Evolutionary conservation across 2,113 vertebrate genomes (phyloP), one percentile per base, ranked within the genome.

Genomic region (Archilochus colubris): DNA sequence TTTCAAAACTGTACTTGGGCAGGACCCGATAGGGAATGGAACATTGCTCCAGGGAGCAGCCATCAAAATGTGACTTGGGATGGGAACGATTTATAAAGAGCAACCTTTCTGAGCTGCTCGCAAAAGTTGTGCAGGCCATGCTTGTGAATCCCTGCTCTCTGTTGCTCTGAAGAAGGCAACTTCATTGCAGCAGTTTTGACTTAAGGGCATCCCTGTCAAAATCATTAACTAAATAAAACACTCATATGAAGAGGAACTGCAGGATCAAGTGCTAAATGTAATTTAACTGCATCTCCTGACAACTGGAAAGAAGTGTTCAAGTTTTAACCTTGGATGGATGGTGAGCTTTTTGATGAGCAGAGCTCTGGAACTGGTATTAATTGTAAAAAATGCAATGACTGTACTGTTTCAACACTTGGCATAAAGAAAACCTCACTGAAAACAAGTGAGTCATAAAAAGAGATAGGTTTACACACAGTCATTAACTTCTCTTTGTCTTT

Each of bases 401-500:
- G 64, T 93, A 94, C 89, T 79, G 44, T 87, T 53, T 75, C 82
- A 95, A 83, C 46, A 68, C 59, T 93, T 94, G 78, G 44, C 86
- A 64, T 43, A 54, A 43, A 69, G 55, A 91, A 95, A 78, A 91
- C 21, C 59, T 96, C 57, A 57, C 6, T 58, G 73, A 92, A 84
- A 96, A 88, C 5, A 66, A 81, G 76, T 97, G 95, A 98, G 58
- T 98, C 96, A 97, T 48, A 74, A 58, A 69, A 75, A 89, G 67
- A 88, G 93, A 19, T 62, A 81, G 73, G 62, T 97, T 97, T 95
- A 93, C 33, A 31, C 55, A 79, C 30, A 95, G 62, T 75, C 93
- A 94, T 96, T 97, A 95, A 91, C 53, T 91, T 95, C 30, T 91
- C 67, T 92, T 97, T 97, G 90, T 96, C 86, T 72, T 94, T 33